Evolutionary conservation across 2,888 invertebrate species (phyloP).

Genomic region (Sepiola atlantica): DNA sequence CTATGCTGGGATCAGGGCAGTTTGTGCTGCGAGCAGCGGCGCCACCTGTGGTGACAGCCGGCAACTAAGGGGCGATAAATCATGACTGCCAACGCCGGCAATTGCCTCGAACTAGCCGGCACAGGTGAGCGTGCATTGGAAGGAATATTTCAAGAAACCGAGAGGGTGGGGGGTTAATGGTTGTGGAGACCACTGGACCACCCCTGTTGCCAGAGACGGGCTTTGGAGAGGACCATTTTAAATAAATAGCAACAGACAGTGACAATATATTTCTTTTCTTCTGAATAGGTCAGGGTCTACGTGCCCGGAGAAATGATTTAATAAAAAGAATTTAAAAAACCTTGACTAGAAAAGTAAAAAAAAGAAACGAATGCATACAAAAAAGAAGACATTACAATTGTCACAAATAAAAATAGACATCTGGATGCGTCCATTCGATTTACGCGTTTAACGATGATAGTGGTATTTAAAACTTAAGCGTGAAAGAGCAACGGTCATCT

Average conservation of each 20-base stretch:
- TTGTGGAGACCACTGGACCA: background rate
- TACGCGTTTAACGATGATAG: too few relatives aligned
- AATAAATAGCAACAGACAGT: background rate
- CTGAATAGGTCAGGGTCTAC: background rate
- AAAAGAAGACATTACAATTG: too few relatives aligned
- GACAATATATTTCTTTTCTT: background rate
- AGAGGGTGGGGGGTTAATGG: too few relatives aligned
- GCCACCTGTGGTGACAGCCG: conserved; percentile 10
- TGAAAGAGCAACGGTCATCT: too few relatives aligned
- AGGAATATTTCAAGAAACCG: background rate
- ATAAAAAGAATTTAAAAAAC: too few relatives aligned
- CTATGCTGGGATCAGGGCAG: background rate
- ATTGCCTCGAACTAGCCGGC: background rate
- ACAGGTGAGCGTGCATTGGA: background rate
- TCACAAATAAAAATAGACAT: too few relatives aligned
- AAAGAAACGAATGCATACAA: too few relatives aligned
- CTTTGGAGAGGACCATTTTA: background rate
- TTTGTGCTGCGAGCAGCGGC: background rate
- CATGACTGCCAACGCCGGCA: background rate
- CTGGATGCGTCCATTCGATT: too few relatives aligned
- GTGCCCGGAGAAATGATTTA: background rate
- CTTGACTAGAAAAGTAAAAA: too few relatives aligned
- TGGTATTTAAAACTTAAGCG: too few relatives aligned
- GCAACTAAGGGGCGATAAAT: conserved; percentile 8
- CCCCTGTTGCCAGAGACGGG: background rate